phyloP scores from a whole-genome alignment of 2,888 invertebrate genomes.

The Cheilosia soror region DNA sequence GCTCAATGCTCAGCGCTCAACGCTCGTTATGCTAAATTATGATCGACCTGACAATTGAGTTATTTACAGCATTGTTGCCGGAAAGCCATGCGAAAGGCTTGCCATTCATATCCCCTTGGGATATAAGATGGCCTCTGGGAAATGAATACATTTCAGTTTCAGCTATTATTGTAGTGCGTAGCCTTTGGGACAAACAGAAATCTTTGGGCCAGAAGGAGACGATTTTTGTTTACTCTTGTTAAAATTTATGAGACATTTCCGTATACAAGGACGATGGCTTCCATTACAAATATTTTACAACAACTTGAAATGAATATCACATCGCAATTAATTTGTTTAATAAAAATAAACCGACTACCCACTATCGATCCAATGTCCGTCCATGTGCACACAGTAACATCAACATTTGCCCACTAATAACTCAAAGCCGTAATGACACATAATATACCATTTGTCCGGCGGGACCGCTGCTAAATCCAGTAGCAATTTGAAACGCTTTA shows the following conservation, averaged over 20 bases:
- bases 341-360: not conserved
- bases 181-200: slow-evolving; percentile 14
- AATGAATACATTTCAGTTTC: slow-evolving; percentile 9
- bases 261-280: too few species aligned
- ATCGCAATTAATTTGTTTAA: not conserved
- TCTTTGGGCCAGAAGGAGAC: not conserved
- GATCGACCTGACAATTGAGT: slow-evolving; percentile 59
- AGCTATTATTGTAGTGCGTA: not conserved
- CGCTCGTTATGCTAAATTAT: slow-evolving; percentile 63
- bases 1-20: not conserved
- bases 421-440: slow-evolving; percentile 29
- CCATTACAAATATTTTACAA: too few species aligned
- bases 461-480: slow-evolving; percentile 28
- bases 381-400: not conserved
- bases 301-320: not conserved
- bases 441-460: slow-evolving; percentile 44
- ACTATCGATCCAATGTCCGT: not conserved
- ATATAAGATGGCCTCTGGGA: slow-evolving; percentile 34
- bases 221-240: too few species aligned
- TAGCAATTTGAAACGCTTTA: slow-evolving; percentile 59
- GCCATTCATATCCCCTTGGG: not conserved
- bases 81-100: slow-evolving; percentile 27
- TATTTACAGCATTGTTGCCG: slow-evolving; percentile 14
- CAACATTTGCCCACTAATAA: slow-evolving; percentile 23
- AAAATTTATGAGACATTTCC: too few species aligned